Evolutionary conservation across 37 sponge, comb jelly and placozoan genomes (phyloP), one percentile per base, ranked within the genome.

Genomic region (Petrosia ficiformis): DNA sequence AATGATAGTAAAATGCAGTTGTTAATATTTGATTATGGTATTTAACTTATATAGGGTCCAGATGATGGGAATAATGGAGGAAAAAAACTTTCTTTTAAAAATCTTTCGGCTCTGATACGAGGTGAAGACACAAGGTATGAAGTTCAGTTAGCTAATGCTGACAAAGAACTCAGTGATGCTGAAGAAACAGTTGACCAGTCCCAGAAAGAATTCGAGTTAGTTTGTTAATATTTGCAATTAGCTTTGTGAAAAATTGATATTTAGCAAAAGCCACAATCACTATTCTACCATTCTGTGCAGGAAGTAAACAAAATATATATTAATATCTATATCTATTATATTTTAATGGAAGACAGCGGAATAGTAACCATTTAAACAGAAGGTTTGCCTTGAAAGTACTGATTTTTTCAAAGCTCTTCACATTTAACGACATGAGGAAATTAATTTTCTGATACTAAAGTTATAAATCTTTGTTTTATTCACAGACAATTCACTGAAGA

Each of bases 111-210:
- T 36, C 56, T 42, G 3, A 38, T 87, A 36, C 67, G 72, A 35
- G 82, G 87, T 10, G 87, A 75, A 3, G 87, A 87, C 68, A 80
- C 58, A 5, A 77, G 77, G n/a, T 76, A 87, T 65, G 72, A 77
- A 35, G 81, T 42, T 2, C 48, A 70, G 54, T 35, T 80, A 19
- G 44, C 81, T 3, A 44, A 41, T n/a, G 87, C 81, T 29, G 67
- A 57, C 0, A 58, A 42, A 29, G 87, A 87, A 33, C 65, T 87
- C 39, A 74, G 70, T 41, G 87, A 87, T 8, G 81, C 87, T 35
- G 87, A 87, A 38, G 77, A 77, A 5, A 32, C 25, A n/a, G 32
- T 76, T 35, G 66, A 48, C 57, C 44, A 68, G 38, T 39, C 76
- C 19, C 81, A 81, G 73, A 61, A 77, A 63, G 77, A 87, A 3